A percentile compares a stretch with the other conserved stretches of the same genome.
These are phyloP conservation scores for Brachyhypopomus gauderio DNA, from an alignment of 2,113 vertebrate species.

Conservation along the genomic window DNA sequence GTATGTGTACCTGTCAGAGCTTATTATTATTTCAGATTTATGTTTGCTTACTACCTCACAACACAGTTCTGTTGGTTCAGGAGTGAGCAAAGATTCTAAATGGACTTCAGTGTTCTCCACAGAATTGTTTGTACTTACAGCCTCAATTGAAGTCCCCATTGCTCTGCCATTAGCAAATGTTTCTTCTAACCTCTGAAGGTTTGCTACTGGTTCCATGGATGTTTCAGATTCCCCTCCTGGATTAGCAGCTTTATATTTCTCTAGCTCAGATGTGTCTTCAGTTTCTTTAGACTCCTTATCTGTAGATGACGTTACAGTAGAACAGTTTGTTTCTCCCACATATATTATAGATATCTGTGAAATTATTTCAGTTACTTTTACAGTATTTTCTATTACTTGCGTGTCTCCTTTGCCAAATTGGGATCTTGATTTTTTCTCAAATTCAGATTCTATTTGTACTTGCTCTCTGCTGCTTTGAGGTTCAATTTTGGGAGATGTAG, in stretches of 20 bases:
- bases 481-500: not conserved
- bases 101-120: not conserved
- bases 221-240: slow-evolving; percentile 1
- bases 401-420: slow-evolving; percentile 10
- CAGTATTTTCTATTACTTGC: not conserved
- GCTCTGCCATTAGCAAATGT: not conserved
- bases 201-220: not conserved
- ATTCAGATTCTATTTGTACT: slow-evolving; percentile 28
- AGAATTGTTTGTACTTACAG: not conserved
- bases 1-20: not conserved
- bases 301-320: not conserved
- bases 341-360: slow-evolving; percentile 10
- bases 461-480: not conserved
- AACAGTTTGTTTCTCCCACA: slow-evolving; percentile 13
- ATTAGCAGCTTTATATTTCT: not conserved
- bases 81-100: not conserved
- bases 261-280: not conserved
- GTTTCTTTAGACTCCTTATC: not conserved
- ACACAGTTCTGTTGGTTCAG: not conserved
- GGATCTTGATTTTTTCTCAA: not conserved
- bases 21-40: not conserved
- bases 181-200: slow-evolving; percentile 32
- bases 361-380: slow-evolving; percentile 17
- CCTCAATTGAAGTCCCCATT: not conserved
- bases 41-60: slow-evolving; percentile 15